These are phyloP conservation scores for Dicentrarchus labrax DNA, from an alignment of 2,113 vertebrate genomes.

Conservation along the genomic window DNA sequence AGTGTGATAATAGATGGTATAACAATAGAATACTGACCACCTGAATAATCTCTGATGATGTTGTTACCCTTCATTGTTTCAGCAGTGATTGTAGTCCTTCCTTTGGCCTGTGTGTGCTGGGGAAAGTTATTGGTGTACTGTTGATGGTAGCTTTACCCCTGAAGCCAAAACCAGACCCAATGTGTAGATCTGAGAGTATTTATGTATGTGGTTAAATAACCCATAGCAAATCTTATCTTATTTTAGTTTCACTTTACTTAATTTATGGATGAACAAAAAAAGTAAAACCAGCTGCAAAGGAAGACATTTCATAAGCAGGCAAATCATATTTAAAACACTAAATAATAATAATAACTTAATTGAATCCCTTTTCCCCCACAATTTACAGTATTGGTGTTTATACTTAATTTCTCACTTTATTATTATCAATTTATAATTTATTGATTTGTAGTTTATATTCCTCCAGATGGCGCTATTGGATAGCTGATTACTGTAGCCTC, in stretches of 20 bases:
- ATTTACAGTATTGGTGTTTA: neutral
- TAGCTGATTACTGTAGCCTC: neutral
- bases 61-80: constrained; percentile 18
- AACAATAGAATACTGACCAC: neutral
- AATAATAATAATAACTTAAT: too few relatives aligned
- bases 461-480: constrained; percentile 50
- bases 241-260: neutral
- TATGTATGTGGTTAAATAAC: neutral
- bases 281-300: neutral
- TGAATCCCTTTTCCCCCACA: neutral
- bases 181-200: constrained; percentile 43
- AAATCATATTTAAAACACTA: neutral
- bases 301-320: neutral
- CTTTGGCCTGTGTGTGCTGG: constrained; percentile 76
- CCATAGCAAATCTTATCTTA: neutral
- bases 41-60: constrained; percentile 11
- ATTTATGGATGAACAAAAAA: neutral
- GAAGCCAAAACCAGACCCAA: constrained; percentile 57
- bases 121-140: constrained; percentile 85
- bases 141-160: constrained; percentile 69
- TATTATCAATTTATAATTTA: neutral
- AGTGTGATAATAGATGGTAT: neutral
- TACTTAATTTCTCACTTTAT: neutral
- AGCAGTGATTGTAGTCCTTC: constrained; percentile 33
- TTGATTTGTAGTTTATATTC: neutral